Evolutionary conservation across 2,113 vertebrate species (phyloP), one percentile per base, ranked within the genome.

Genomic region (Macrotus californicus): DNA sequence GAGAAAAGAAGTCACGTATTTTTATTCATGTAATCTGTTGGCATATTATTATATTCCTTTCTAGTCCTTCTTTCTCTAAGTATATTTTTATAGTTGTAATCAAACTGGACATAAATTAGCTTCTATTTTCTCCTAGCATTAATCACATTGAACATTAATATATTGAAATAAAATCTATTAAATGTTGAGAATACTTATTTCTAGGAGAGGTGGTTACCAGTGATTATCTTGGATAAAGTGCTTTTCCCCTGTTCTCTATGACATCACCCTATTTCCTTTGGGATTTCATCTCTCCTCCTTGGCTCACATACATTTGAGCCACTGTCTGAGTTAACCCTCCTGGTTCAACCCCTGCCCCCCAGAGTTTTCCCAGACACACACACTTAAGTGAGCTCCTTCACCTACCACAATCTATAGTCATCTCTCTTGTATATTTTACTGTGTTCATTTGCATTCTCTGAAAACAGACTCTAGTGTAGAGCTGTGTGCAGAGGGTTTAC

Each of bases 81-180:
- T 10, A n/a, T 43, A 72, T 92, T 89, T 76, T 94, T 89, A 96
- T n/a, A 61, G 7, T 61, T 95, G 5, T 26, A 89, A 67, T 87
- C 6, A 72, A 96, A 64, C 13, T 69, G 1, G 67, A 52, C 8
- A 83, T 87, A 83, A 89, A 89, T 48, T 72, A 50, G 21, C 46
- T 76, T 76, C 29, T 50, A 50, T 90, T 87, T 82, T 46, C 39
- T 86, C 15, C 18, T 84, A 81, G 14, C 26, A 84, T 56, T 77
- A 72, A 72, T 66, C 26, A 89, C 31, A 46, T 59, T 94, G 41
- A 95, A 90, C 92, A 76, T 80, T 56, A 91, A 70, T 36, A 87
- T 54, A 54, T 26, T 83, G 34, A 83, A 73, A 46, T 70, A 81
- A 64, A 96, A 80, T 21, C 56, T 72, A 22, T 82, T 82, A 72